Base-by-base conservation (phyloP, 2,797 vertebrate species). In the Halcyon badia region DNA sequence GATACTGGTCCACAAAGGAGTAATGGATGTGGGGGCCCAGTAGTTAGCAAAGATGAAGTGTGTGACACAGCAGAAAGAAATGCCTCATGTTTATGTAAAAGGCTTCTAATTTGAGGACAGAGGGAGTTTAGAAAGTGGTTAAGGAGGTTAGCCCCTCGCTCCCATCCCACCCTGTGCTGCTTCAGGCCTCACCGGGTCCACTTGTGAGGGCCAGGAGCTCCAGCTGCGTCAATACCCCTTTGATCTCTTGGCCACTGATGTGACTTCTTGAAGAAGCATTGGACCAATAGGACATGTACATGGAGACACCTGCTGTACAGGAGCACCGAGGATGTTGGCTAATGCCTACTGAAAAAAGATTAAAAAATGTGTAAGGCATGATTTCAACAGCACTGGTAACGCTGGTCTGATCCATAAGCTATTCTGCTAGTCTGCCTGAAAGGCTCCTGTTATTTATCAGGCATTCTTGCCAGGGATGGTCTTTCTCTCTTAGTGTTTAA, bases 161-260 rank as follows among this genome's bases (percentile, higher is more conserved):
- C 14, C 16, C 3, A 4, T 9, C 66, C 24, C 9, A 31, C 31
- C 28, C 37, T 7, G 31, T 24, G 33, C 65, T 58, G 61, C 35
- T 52, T 7, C 2, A 2, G 19, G 22, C 24, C 31, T 41, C 2
- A 2, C 35, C 1, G 0, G 13, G 5, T 9, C 79, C 33, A 2
- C 8, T 57, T 26, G 22, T 21, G 72, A 58, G 44, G 71, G 22
- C 56, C 20, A 39, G 81, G 37, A 79, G 31, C 58, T 94, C 72
- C 58, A 52, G 9, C 11, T 76, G 44, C 64, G 64, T 19, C 0
- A 0, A 33, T 48, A 19, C 17, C 21, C 28, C 24, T 66, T 64
- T 31, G 62, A 79, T 57, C 44, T 91, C 69, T 58, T 68, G 75
- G 68, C 44, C 44, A 21, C 60, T 0, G 4, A 20, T 62, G 6